phyloP scores from a whole-genome alignment of 2,797 vertebrate species.

The Enteromius afrohamiltoni region DNA sequence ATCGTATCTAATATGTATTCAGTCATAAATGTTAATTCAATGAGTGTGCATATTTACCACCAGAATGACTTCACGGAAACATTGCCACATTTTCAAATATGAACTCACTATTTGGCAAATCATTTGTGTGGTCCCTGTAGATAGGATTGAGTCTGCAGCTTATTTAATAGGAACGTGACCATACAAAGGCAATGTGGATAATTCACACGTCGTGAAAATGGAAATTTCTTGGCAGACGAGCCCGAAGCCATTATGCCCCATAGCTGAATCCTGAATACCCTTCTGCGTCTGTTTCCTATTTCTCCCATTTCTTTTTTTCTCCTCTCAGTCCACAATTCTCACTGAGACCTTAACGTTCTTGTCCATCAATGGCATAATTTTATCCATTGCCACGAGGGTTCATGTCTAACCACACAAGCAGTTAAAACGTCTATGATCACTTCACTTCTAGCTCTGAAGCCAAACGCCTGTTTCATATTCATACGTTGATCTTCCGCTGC shows the following conservation, averaged over 20 bases:
- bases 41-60: constrained; percentile 44
- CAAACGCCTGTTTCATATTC: constrained; percentile 30
- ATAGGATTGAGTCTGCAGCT: constrained; percentile 63
- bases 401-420: constrained; percentile 20
- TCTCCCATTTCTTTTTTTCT: constrained; percentile 34
- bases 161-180: constrained; percentile 63
- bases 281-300: constrained; percentile 63
- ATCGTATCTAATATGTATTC: constrained; percentile 48
- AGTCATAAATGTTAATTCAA: constrained; percentile 51
- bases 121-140: constrained; percentile 60
- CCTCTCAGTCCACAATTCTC: constrained; percentile 25
- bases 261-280: constrained; percentile 72
- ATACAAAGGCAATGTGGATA: constrained; percentile 67
- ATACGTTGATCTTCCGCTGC: neutral
- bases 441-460: constrained; percentile 10
- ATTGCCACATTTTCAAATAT: constrained; percentile 55
- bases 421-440: constrained; percentile 20
- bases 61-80: constrained; percentile 39
- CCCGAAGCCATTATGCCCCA: constrained; percentile 63
- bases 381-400: neutral
- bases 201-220: constrained; percentile 66
- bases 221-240: constrained; percentile 63
- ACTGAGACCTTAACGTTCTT: constrained; percentile 26
- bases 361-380: constrained; percentile 17
- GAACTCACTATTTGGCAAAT: constrained; percentile 57